Evolutionary conservation across 2,888 invertebrate species (phyloP).

Genomic region (Diachrysia chrysitis): DNA sequence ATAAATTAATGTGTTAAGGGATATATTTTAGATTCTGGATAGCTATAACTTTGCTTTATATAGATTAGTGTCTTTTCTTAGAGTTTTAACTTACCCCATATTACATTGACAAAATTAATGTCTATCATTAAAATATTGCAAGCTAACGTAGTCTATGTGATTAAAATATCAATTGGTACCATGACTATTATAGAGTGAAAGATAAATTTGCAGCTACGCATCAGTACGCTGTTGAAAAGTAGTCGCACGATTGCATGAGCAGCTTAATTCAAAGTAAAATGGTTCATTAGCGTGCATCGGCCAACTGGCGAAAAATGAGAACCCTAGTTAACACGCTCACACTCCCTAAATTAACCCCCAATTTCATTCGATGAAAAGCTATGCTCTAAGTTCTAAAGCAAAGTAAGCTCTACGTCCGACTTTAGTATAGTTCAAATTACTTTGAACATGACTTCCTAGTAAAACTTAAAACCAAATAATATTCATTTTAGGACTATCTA

Average conservation of each 20-base stretch:
- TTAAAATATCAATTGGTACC: too few species aligned
- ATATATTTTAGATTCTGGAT: too few species aligned
- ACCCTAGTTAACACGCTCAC: neutral
- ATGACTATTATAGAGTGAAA: neutral
- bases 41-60: too few species aligned
- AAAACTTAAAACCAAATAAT: too few species aligned
- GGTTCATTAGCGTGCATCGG: slow-evolving; percentile 2
- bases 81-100: too few species aligned
- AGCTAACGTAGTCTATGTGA: too few species aligned
- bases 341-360: neutral
- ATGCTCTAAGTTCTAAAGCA: neutral
- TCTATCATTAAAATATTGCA: too few species aligned
- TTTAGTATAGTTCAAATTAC: neutral
- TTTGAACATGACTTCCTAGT: too few species aligned
- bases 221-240: neutral
- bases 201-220: neutral
- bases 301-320: neutral
- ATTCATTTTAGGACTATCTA: too few species aligned
- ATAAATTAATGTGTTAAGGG: too few species aligned
- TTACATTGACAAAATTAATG: too few species aligned
- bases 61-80: too few species aligned
- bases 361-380: neutral
- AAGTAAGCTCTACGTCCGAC: neutral
- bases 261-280: neutral
- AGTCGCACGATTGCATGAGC: neutral